These are phyloP conservation scores for Macroramphosus scolopax DNA, from an alignment of 2,797 vertebrate genomes.

Conservation along the genomic window DNA sequence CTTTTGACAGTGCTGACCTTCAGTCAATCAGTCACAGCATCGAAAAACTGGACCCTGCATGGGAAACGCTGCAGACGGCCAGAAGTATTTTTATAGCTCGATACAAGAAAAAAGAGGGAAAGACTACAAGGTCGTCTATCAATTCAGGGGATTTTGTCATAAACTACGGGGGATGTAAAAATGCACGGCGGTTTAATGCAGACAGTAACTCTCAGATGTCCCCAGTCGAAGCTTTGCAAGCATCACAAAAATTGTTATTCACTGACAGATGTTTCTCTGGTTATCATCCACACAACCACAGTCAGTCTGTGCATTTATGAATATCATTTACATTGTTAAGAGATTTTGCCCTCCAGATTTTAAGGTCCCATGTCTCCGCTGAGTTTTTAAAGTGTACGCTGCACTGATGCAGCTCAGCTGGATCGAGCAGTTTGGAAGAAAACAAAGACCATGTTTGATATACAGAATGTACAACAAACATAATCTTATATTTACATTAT, in stretches of 20 bases:
- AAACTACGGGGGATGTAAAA: conserved; percentile 2
- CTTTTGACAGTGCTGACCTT: conserved; percentile 39
- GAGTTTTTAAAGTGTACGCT: conserved; percentile 13
- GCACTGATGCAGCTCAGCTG: conserved; percentile 11
- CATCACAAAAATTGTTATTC: conserved; percentile 27
- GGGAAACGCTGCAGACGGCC: conserved; percentile 3
- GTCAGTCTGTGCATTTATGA: conserved; percentile 35
- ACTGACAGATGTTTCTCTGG: conserved; percentile 37
- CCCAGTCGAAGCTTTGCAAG: conserved; percentile 21
- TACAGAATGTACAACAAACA: no score
- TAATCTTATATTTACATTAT: no score
- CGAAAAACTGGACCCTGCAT: conserved; percentile 15
- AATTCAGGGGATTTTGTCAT: conserved; percentile 3
- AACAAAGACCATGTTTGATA: neutral
- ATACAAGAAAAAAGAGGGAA: conserved; percentile 2
- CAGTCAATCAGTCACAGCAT: conserved; percentile 34
- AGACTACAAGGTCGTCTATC: conserved; percentile 13
- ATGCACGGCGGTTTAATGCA: conserved; percentile 14
- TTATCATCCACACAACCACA: conserved; percentile 24
- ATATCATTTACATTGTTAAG: conserved; percentile 40
- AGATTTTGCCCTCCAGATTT: conserved; percentile 4
- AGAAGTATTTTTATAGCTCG: conserved; percentile 7
- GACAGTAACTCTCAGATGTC: conserved; percentile 14
- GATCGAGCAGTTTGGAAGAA: neutral
- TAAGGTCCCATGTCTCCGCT: conserved; percentile 7